These are phyloP conservation scores for Cotesia glomerata DNA, from an alignment of 1,140 invertebrate species.

Conservation along the genomic window DNA sequence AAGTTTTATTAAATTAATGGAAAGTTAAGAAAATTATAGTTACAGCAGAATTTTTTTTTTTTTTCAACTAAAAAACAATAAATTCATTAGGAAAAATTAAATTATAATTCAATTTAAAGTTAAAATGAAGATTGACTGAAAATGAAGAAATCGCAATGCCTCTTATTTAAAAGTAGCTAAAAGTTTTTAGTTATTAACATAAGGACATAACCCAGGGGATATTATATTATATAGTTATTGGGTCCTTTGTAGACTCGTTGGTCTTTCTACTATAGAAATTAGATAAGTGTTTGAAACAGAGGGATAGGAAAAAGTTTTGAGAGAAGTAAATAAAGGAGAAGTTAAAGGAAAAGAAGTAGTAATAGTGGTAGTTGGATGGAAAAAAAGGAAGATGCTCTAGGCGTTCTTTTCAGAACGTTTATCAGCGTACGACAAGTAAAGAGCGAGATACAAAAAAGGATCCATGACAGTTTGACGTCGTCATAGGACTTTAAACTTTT, in stretches of 20 bases:
- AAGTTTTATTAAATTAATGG: no score
- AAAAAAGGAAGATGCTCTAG: background rate
- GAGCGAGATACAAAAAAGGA: slow-evolving; percentile 7
- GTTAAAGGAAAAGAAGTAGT: background rate
- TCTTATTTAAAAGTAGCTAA: background rate
- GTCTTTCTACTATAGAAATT: slow-evolving; percentile 1
- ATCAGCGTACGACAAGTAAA: slow-evolving; percentile 7
- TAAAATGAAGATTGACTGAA: no score
- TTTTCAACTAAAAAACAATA: no score
- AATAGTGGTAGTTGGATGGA: background rate
- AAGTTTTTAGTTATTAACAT: slow-evolving; percentile 6
- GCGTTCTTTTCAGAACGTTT: slow-evolving; percentile 16
- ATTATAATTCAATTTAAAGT: no score
- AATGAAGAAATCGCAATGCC: background rate
- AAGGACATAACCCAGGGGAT: background rate
- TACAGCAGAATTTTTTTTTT: no score
- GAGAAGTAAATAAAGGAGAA: background rate
- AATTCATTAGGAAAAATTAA: no score
- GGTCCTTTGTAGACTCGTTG: background rate
- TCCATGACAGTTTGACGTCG: slow-evolving; percentile 8
- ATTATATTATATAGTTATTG: background rate
- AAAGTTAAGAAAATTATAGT: no score
- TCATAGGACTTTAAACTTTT: slow-evolving; percentile 9
- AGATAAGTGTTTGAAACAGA: slow-evolving; percentile 9
- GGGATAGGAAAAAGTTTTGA: background rate